phyloP scores from a whole-genome alignment of 2,888 invertebrate genomes.

The Spatulosminthurus flaviceps region DNA sequence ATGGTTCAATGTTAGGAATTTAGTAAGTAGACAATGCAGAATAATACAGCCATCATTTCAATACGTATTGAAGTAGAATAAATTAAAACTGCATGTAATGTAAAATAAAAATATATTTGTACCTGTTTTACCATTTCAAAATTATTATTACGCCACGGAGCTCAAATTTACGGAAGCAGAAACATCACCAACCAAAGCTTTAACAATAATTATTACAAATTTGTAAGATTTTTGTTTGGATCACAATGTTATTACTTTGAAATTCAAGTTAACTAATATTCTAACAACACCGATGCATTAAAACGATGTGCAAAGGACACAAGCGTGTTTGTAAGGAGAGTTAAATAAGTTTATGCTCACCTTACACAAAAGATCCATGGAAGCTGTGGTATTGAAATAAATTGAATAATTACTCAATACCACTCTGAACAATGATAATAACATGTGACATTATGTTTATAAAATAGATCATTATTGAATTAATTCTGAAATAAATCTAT shows the following conservation, averaged over 20 bases:
- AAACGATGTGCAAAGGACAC: too few species aligned
- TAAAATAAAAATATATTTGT: conserved; percentile 30
- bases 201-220: not conserved
- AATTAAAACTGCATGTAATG: not conserved
- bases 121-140: conserved; percentile 28
- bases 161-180: conserved; percentile 10
- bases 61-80: conserved; percentile 9
- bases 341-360: too few species aligned
- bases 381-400: too few species aligned
- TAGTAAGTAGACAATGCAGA: conserved; percentile 8
- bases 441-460: conserved; percentile 16
- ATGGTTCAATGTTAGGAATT: conserved; percentile 2
- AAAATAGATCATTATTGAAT: not conserved
- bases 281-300: too few species aligned
- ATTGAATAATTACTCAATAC: not conserved
- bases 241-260: too few species aligned
- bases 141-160: conserved; percentile 21
- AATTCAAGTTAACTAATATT: too few species aligned
- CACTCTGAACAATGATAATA: conserved; percentile 4
- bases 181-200: conserved; percentile 5
- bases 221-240: not conserved
- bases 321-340: too few species aligned
- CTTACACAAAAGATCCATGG: too few species aligned
- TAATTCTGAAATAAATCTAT: conserved; percentile 26
- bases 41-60: conserved; percentile 26